Evolutionary conservation across 1,140 invertebrate genomes (phyloP).

Genomic region (Saccostrea glomerata): DNA sequence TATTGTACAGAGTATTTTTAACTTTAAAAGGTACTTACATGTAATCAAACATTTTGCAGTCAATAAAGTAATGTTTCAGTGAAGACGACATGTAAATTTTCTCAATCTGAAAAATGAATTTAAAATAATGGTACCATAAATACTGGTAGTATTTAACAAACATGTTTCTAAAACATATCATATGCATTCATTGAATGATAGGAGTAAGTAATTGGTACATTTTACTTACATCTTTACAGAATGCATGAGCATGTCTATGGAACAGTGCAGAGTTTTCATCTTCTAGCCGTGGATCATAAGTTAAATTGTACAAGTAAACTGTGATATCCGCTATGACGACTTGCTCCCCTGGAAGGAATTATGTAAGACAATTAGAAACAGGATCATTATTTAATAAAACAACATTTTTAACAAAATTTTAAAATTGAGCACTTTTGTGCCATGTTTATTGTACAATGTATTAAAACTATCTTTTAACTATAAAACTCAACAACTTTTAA

Average conservation of each 20-base stretch:
- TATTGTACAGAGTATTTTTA: background rate
- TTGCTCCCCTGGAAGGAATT: slow-evolving; percentile 36
- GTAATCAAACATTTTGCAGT: slow-evolving; percentile 49
- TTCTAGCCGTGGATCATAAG: slow-evolving; percentile 40
- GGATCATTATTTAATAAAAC: no score
- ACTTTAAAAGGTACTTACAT: slow-evolving; percentile 40
- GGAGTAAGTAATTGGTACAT: no score
- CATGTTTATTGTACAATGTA: no score
- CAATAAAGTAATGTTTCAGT: slow-evolving; percentile 38
- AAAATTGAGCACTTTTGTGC: no score
- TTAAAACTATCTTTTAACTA: no score
- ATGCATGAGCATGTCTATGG: slow-evolving; percentile 36
- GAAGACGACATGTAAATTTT: slow-evolving; percentile 45
- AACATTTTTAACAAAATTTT: no score
- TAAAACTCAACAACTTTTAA: no score
- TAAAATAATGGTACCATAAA: background rate
- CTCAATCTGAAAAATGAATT: slow-evolving; percentile 43
- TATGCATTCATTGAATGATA: no score
- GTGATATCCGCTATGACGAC: slow-evolving; percentile 55
- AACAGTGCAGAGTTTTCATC: slow-evolving; percentile 27
- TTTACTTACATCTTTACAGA: slow-evolving; percentile 60
- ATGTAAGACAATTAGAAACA: background rate
- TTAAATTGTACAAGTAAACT: slow-evolving; percentile 57
- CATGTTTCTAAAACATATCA: no score
- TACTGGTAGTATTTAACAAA: background rate